Percentiles rank a stretch among this genome's conserved stretches.
phyloP scores from a whole-genome alignment of 37 sponge, comb jelly and placozoan genomes.

The Aplysina aerophoba region DNA sequence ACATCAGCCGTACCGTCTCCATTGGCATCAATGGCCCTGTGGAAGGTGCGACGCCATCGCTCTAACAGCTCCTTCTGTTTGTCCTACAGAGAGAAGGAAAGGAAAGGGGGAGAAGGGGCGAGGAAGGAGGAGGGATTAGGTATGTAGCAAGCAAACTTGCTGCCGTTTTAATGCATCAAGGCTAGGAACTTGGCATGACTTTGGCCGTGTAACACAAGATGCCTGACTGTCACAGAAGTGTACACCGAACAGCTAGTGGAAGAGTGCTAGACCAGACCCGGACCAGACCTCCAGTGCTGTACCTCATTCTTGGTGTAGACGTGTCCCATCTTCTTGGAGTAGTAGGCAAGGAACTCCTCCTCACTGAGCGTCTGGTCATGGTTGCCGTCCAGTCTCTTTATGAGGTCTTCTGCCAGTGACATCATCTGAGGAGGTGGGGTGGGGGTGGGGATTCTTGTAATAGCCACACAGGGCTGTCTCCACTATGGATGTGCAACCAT shows the following conservation, averaged over 20 bases:
- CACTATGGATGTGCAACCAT: no score
- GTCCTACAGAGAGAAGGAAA: not conserved
- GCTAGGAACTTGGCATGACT: no score
- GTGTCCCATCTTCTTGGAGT: not conserved
- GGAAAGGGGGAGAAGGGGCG: no score
- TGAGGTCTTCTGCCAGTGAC: slow-evolving; percentile 16
- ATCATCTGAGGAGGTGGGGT: not conserved
- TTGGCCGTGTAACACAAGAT: no score
- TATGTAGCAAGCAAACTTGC: no score
- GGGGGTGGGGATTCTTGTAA: not conserved
- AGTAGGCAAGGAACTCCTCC: slow-evolving; percentile 15
- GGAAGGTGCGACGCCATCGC: slow-evolving; percentile 26
- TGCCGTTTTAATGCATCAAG: no score
- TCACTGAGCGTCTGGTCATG: slow-evolving; percentile 10
- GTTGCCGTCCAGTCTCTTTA: slow-evolving; percentile 15
- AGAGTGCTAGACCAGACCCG: no score
- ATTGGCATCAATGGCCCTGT: not conserved
- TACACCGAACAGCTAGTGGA: no score
- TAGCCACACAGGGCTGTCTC: not conserved
- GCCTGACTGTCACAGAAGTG: no score
- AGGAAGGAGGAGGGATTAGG: no score
- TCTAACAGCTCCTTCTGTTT: not conserved
- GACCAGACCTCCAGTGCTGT: no score
- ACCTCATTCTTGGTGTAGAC: not conserved
- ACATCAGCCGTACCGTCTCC: slow-evolving; percentile 21